phyloP scores from a whole-genome alignment of 1,140 invertebrate genomes.

The Calephelis nemesis region DNA sequence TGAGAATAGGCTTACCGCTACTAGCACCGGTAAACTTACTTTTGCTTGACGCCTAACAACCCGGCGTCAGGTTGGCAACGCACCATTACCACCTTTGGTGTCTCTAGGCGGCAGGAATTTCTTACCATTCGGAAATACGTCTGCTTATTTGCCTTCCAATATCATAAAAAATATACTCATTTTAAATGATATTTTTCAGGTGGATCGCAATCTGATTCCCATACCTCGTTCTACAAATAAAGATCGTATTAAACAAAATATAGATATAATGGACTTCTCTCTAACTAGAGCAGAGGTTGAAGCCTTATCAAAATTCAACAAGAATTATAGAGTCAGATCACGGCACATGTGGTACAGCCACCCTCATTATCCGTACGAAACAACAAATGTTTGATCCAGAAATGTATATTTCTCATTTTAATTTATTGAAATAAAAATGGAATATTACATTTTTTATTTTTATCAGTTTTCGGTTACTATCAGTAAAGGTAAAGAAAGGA shows the following conservation, averaged over 20 bases:
- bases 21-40: too few relatives aligned
- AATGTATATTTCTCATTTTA: conserved; percentile 50
- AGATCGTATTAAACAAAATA: conserved; percentile 55
- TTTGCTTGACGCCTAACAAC: too few relatives aligned
- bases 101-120: too few relatives aligned
- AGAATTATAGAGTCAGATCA: conserved; percentile 58
- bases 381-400: conserved; percentile 51
- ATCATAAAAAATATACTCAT: too few relatives aligned
- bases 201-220: conserved; percentile 53
- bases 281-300: conserved; percentile 51
- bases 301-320: conserved; percentile 56
- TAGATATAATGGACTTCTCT: conserved; percentile 57
- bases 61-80: too few relatives aligned
- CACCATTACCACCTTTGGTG: too few relatives aligned
- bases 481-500: too few relatives aligned
- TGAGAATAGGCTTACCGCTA: too few relatives aligned
- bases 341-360: conserved; percentile 63
- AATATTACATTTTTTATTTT: too few relatives aligned
- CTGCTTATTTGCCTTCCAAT: too few relatives aligned
- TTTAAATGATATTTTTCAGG: conserved; percentile 36
- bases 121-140: too few relatives aligned
- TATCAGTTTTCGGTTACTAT: too few relatives aligned
- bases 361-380: conserved; percentile 63
- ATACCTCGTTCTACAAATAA: conserved; percentile 62
- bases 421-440: conserved; percentile 19